Percentiles rank a stretch among this genome's conserved stretches.
Evolutionary conservation across 2,888 invertebrate genomes (phyloP).

Genomic region (Panopea generosa): DNA sequence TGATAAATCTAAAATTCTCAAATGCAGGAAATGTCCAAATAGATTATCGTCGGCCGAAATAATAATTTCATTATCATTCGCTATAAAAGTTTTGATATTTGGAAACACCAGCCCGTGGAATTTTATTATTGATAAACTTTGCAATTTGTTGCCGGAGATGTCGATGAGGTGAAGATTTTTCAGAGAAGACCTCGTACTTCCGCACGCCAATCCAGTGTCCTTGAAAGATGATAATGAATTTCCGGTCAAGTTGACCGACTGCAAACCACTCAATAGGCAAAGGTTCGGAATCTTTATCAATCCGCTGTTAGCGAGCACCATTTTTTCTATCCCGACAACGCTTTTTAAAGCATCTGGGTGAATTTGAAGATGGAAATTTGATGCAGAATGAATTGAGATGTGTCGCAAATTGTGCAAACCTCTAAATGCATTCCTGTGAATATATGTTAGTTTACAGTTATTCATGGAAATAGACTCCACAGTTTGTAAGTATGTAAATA

Average conservation of each 20-base stretch:
- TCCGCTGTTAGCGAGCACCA: slow-evolving; percentile 37
- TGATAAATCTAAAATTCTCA: slow-evolving; percentile 47
- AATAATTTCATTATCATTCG: slow-evolving; percentile 29
- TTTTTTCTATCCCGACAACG: slow-evolving; percentile 16
- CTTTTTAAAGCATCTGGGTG: slow-evolving; percentile 40
- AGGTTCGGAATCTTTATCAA: slow-evolving; percentile 38
- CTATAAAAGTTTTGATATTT: slow-evolving; percentile 32
- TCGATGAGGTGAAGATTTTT: slow-evolving; percentile 36
- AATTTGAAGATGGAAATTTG: slow-evolving; percentile 43
- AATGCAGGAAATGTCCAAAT: slow-evolving; percentile 26
- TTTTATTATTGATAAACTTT: slow-evolving; percentile 26
- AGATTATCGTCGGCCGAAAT: slow-evolving; percentile 17
- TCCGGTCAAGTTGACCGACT: slow-evolving; percentile 41
- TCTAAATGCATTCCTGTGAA: slow-evolving; percentile 42
- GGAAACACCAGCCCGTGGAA: slow-evolving; percentile 33
- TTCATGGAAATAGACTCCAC: slow-evolving; percentile 34
- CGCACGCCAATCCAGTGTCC: slow-evolving; percentile 49
- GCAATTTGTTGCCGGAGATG: slow-evolving; percentile 47
- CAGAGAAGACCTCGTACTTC: neutral
- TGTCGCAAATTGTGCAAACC: slow-evolving; percentile 18
- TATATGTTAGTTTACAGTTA: slow-evolving; percentile 49
- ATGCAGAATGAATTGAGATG: slow-evolving; percentile 35
- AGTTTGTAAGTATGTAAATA: slow-evolving; percentile 20
- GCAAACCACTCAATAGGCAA: slow-evolving; percentile 29
- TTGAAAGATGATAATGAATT: slow-evolving; percentile 41